Base-by-base conservation (phyloP, 2,113 vertebrate species). In the Calypte anna region DNA sequence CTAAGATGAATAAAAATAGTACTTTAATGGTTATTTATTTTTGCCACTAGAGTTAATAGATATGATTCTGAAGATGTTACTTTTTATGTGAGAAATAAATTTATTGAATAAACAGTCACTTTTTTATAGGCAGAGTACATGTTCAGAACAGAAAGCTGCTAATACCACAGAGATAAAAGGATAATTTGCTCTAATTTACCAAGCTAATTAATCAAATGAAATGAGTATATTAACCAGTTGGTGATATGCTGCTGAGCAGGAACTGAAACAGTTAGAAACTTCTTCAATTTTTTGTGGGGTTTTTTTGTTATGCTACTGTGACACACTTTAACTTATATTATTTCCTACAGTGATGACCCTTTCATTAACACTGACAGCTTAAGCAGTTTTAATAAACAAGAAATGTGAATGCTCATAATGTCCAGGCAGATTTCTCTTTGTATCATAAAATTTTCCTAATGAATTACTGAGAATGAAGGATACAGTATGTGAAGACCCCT, bases 151-250 rank as follows among this genome's bases (percentile, higher is more conserved):
- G 84, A 95, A 90, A 97, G 79, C 72, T 91, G 55, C 67, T 95
- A 91, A 86, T 82, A 82, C 91, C 68, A 90, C 87, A 91, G 93
- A 95, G 88, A 96, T 95, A 86, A 91, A 94, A 94, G 72, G 87
- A 94, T 91, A 83, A 96, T 97, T 95, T 94, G 53, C 63, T 58
- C 72, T 94, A 92, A 91, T 94, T 96, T 95, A 82, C 88, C 84
- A 72, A 86, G 75, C 75, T 95, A 94, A 96, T 95, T 97, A 92
- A 91, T 94, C 75, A 93, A 93, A 94, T 96, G 79, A 91, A 85
- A 63, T 30, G 82, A 95, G 55, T 91, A 23, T 88, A 90, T 95
- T 93, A 93, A 93, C 72, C 63, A 86, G 72, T 95, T 80, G 84
- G 84, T 85, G 55, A 94, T 91, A 77, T 67, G 94, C 85, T 93